These are phyloP conservation scores for Elysia crispata DNA, from an alignment of 2,888 invertebrate genomes.

Conservation along the genomic window DNA sequence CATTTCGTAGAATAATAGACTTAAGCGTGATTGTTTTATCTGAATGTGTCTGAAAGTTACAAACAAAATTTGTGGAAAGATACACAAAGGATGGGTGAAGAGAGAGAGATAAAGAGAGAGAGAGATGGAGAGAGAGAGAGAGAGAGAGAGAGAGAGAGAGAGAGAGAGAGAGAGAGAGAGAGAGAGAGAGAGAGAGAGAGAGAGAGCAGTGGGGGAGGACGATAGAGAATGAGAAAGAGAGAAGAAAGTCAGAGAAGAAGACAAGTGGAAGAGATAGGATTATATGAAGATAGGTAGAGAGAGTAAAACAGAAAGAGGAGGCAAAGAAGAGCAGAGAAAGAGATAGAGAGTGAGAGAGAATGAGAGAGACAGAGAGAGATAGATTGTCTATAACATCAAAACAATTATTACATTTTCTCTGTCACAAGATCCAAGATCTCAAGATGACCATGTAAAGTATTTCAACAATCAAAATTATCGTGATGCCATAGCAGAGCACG, in stretches of 20 bases:
- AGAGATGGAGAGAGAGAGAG: conserved; percentile 21
- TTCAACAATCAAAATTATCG: neutral
- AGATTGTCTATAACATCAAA: conserved; percentile 2
- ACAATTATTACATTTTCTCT: too few relatives aligned
- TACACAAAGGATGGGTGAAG: too few relatives aligned
- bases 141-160: conserved; percentile 26
- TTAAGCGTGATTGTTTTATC: too few relatives aligned
- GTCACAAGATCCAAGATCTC: neutral
- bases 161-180: conserved; percentile 32
- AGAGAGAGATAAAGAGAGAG: conserved; percentile 34
- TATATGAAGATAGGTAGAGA: conserved; percentile 28
- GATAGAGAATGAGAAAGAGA: conserved; percentile 26
- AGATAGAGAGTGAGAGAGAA: conserved; percentile 26
- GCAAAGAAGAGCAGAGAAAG: conserved; percentile 19
- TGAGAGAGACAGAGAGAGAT: neutral
- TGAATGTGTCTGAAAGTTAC: too few relatives aligned
- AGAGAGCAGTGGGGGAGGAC: conserved; percentile 16
- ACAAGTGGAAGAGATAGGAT: too few relatives aligned
- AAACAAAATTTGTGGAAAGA: too few relatives aligned
- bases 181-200: neutral
- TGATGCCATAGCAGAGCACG: too few relatives aligned
- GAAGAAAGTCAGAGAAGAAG: neutral
- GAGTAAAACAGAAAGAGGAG: conserved; percentile 13
- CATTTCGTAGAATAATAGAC: too few relatives aligned
- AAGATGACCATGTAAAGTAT: neutral